Evolutionary conservation across 2,888 invertebrate species (phyloP).

Genomic region (Sepioteuthis lessoniana): DNA sequence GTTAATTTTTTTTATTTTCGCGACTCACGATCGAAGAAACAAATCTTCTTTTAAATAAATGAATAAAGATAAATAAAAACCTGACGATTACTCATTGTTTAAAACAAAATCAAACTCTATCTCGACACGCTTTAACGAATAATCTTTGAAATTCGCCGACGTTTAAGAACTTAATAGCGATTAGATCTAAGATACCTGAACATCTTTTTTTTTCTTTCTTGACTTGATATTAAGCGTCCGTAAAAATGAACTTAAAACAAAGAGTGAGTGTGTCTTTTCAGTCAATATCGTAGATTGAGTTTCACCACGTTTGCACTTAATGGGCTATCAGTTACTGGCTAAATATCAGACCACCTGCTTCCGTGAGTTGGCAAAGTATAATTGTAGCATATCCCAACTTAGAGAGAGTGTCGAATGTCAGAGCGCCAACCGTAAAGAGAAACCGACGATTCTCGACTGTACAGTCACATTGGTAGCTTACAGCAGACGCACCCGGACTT

Average conservation of each 20-base stretch:
- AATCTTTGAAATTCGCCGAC: not conserved
- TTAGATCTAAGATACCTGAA: not conserved
- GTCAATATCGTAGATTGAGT: not conserved
- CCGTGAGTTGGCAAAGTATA: not conserved
- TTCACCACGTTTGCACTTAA: not conserved
- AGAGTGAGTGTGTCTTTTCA: not conserved
- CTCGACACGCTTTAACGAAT: not conserved
- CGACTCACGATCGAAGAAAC: too few relatives aligned
- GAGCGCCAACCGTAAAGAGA: not conserved
- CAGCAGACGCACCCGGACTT: not conserved
- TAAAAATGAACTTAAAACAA: not conserved
- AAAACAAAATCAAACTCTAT: too few relatives aligned
- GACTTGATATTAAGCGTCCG: not conserved
- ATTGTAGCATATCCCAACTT: not conserved
- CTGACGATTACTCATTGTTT: not conserved
- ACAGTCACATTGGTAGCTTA: not conserved
- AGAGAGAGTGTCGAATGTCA: not conserved
- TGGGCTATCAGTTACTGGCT: not conserved
- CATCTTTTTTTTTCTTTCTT: not conserved
- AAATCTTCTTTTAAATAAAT: too few relatives aligned
- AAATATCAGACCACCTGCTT: not conserved
- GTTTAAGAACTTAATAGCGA: not conserved
- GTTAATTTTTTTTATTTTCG: too few relatives aligned
- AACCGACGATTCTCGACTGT: not conserved
- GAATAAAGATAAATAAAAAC: too few relatives aligned